Evolutionary conservation across 2,113 vertebrate genomes (phyloP), one percentile per base, ranked within the genome.

Genomic region (Epinephelus lanceolatus): DNA sequence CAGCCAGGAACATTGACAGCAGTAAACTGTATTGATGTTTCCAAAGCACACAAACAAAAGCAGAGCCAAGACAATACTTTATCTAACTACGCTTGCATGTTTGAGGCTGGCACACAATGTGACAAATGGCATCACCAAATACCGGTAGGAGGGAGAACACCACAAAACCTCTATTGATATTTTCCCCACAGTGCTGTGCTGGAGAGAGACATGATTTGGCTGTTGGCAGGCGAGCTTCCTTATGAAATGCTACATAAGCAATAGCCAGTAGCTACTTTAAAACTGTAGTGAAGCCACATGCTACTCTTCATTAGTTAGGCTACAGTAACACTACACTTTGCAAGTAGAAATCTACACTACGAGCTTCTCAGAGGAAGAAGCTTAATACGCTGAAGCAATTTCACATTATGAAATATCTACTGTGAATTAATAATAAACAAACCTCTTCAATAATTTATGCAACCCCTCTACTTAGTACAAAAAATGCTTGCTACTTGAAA

Each of bases 21-120:
- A 56, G 53, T 40, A 78, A 66, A 79, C 65, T 21, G 33, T 52
- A 42, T 60, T 69, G 52, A 71, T 59, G 53, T 33, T 30, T 76
- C 37, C 53, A 18, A 37, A 66, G 69, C 47, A 68, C 40, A 21
- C n/a, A 18, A 68, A 75, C 17, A 68, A 51, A 23, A 66, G 49
- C 17, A 25, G 47, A 84, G 59, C 57, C 52, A 56, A 71, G 21
- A 19, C 6, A 56, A n/a, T 23, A 52, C 25, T 73, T 72, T 71
- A 30, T 52, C 51, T n/a, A 61, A 57, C 21, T 27, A 71, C n/a
- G 17, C 56, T 84, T 40, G 37, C 10, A 25, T 1, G 11, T 69
- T 52, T 71, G 27, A 85, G 30, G 12, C 12, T 57, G 53, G 62
- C 76, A 73, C 65, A 70, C 45, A 18, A 70, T 2, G 17, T 73